Conservation (phyloP, 2,113 vertebrate genomes). For the Anguilla japonica region DNA sequence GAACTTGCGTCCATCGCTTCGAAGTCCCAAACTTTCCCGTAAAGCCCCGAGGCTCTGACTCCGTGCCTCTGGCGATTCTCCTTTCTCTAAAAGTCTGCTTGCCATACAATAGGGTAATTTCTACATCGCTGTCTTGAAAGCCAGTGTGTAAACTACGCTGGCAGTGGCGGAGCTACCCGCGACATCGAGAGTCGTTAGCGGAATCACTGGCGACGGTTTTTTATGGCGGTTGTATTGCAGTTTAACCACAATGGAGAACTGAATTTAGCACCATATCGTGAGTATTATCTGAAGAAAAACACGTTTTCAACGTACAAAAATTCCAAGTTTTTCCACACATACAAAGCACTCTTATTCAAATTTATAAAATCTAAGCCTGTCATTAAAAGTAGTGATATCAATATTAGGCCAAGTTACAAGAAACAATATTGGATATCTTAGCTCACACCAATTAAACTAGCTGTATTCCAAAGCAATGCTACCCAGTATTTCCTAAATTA, state of each 20-base stretch:
- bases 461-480: too few species aligned
- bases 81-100: background rate
- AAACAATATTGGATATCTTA: too few species aligned
- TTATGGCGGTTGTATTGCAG: background rate
- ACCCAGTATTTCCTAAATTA: too few species aligned
- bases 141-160: background rate
- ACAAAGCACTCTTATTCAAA: too few species aligned
- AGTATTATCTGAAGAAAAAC: background rate
- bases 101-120: background rate
- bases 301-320: too few species aligned
- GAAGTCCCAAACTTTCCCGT: slow-evolving; percentile 14
- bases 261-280: background rate
- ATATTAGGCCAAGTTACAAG: too few species aligned
- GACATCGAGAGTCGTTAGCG: background rate
- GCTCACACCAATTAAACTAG: too few species aligned
- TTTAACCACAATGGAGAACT: slow-evolving; percentile 9
- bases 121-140: background rate
- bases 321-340: too few species aligned
- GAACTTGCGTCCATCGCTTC: slow-evolving; percentile 30
- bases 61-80: slow-evolving; percentile 9
- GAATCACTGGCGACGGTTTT: background rate
- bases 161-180: background rate
- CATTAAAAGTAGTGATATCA: too few species aligned
- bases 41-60: slow-evolving; percentile 28
- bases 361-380: too few species aligned